Base-by-base conservation (phyloP, 2,113 vertebrate species). In the Limanda limanda region DNA sequence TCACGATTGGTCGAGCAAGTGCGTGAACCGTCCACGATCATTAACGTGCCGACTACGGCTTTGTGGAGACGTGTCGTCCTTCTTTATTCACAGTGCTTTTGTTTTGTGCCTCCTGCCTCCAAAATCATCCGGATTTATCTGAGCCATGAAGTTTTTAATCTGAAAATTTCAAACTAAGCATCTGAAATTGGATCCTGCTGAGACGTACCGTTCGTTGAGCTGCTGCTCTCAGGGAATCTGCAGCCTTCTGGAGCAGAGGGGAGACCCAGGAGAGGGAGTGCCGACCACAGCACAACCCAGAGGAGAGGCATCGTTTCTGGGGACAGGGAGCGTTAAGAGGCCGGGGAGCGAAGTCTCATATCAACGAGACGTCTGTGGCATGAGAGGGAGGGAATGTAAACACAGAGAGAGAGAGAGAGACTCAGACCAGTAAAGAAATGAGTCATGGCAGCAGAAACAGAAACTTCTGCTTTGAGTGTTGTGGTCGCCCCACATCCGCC, bases 391-490 rank as follows among this genome's bases (percentile, higher is more conserved):
- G 24, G 24, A 56, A n/a, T 27, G 8, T 42, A 47, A 13, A 69
- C 12, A 74, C n/a, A 51, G 14, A 23, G 1, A 42, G 20, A 65
- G 18, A 71, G 25, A 52, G 45, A 58, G 4, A 31, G 5, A 65
- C 20, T 1, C 18, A 55, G 60, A 37, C 51, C 31, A 84, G 84
- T 90, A 61, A 80, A 83, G 70, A 80, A 87, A 84, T 87, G 67
- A 83, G 56, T 88, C 82, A 87, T 62, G 10, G 74, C 63, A 72
- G 31, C 68, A 82, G 1, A 15, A 73, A 31, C 35, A 72, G 1
- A 31, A 31, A 73, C 81, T 92, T 91, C 89, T 31, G 20, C 76
- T 90, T 59, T 82, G n/a, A 42, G 13, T 45, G 31, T 74, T 82
- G 74, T 79, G 79, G 76, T 78, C 52, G 71, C 74, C 76, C 78